Conservation (phyloP, 2,113 vertebrate species). For the Pygoscelis adeliae region DNA sequence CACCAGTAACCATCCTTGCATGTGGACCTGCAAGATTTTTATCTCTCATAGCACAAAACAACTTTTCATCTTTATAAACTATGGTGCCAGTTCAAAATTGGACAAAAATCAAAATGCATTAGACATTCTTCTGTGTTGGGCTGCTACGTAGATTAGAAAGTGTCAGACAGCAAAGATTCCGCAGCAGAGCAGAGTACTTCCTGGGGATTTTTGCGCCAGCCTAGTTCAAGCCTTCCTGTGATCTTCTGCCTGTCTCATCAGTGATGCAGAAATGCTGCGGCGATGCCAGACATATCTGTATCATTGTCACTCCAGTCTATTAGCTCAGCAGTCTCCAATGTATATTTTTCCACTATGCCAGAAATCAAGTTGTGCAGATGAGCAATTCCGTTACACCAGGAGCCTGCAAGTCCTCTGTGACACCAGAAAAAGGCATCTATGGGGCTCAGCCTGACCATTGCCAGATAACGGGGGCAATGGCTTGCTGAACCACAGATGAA, state of each 20-base stretch:
- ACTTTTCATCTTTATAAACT: not conserved
- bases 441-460: not conserved
- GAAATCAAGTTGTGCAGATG: not conserved
- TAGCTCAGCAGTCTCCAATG: not conserved
- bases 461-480: not conserved
- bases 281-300: not conserved
- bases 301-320: not conserved
- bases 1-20: not conserved
- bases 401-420: not conserved
- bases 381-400: not conserved
- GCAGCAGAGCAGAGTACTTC: not conserved
- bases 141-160: not conserved
- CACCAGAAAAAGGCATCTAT: not conserved
- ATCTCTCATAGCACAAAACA: not conserved
- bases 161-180: not conserved
- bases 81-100: accelerated
- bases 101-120: not conserved
- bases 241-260: not conserved
- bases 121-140: not conserved
- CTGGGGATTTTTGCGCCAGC: not conserved
- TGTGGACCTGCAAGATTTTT: not conserved
- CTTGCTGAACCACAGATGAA: accelerated
- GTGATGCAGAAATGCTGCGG: not conserved
- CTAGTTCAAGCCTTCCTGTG: not conserved
- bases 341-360: not conserved